phyloP scores from a whole-genome alignment of 2,113 vertebrate species.

The Saccopteryx bilineata region DNA sequence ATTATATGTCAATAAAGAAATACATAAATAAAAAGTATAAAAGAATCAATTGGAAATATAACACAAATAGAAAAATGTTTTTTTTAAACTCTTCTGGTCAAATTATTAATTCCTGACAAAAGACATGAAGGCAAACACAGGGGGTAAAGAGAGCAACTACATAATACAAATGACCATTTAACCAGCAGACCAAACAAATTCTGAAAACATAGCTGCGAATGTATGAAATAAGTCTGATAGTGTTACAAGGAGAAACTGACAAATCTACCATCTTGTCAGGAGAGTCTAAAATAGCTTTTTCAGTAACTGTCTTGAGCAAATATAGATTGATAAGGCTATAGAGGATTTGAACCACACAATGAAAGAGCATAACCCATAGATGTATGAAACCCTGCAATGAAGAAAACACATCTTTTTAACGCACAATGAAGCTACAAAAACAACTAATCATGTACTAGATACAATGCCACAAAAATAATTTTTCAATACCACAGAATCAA shows the following conservation, averaged over 20 bases:
- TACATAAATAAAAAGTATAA: neutral
- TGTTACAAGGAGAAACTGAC: neutral
- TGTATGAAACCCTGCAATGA: neutral
- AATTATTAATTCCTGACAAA: neutral
- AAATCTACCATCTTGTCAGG: neutral
- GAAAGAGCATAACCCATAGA: neutral
- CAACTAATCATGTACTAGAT: neutral
- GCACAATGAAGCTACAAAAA: neutral
- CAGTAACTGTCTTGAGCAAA: conserved; percentile 27
- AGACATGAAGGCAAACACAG: conserved; percentile 1
- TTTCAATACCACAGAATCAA: neutral
- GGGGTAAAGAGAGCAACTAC: neutral
- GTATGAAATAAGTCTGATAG: neutral
- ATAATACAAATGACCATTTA: neutral
- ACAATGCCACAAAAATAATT: neutral
- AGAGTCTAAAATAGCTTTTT: conserved; percentile 5
- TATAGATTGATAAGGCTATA: neutral
- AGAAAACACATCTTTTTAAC: neutral
- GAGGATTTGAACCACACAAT: conserved; percentile 12
- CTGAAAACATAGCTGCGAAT: conserved; percentile 15
- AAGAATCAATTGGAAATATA: conserved; percentile 2
- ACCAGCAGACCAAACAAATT: neutral
- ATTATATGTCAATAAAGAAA: conserved; percentile 20
- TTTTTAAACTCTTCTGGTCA: neutral
- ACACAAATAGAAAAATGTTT: neutral